These are phyloP conservation scores for Charanyca ferruginea DNA, from an alignment of 2,888 invertebrate genomes.

Conservation along the genomic window DNA sequence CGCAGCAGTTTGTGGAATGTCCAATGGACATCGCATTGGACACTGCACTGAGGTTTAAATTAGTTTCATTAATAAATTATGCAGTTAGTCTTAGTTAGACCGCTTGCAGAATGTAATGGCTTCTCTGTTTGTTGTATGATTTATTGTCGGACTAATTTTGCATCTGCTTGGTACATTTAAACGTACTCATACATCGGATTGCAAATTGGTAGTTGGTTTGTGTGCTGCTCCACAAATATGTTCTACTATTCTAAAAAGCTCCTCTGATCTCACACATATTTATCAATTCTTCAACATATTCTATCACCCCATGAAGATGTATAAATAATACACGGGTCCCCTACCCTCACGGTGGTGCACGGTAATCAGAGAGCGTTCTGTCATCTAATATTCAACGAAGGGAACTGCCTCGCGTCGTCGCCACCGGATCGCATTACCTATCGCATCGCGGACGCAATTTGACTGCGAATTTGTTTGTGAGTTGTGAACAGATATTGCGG, in stretches of 20 bases:
- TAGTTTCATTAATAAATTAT: neutral
- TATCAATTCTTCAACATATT: constrained; percentile 8
- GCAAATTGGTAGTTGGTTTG: no score
- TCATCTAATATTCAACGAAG: constrained; percentile 56
- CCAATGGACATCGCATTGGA: neutral
- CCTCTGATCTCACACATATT: neutral
- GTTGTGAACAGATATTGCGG: neutral
- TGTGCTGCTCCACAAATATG: neutral
- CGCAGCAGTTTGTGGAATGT: no score
- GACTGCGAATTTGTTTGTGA: constrained; percentile 20
- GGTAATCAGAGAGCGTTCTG: constrained; percentile 47
- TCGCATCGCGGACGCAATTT: constrained; percentile 13
- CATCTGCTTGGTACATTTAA: no score
- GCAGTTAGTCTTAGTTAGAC: no score
- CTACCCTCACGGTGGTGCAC: constrained; percentile 18
- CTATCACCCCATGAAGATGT: constrained; percentile 13
- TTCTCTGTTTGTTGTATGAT: neutral
- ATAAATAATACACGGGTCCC: constrained; percentile 36
- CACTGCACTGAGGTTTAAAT: neutral
- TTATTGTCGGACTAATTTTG: neutral
- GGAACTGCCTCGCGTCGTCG: constrained; percentile 37
- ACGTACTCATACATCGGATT: neutral
- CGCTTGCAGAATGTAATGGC: neutral
- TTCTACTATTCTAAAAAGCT: neutral
- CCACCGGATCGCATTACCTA: constrained; percentile 23